Percentiles rank a stretch among this genome's conserved stretches.
Evolutionary conservation across 2,797 vertebrate genomes (phyloP).

Genomic region (Ficedula albicollis): DNA sequence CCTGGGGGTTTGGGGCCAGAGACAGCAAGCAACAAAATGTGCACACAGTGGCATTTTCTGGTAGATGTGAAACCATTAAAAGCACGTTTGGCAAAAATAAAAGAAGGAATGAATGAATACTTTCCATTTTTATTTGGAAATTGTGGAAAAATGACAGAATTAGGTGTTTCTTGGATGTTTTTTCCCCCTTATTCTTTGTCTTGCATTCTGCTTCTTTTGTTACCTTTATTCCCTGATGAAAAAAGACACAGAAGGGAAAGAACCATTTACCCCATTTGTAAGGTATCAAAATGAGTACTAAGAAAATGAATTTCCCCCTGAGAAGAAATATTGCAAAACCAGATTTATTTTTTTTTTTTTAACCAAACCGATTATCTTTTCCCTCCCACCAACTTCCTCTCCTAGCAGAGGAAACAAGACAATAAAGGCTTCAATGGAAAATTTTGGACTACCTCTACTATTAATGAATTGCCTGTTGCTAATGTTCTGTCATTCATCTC

Average conservation of each 20-base stretch:
- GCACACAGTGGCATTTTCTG: background rate
- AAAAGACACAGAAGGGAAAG: background rate
- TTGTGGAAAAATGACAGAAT: background rate
- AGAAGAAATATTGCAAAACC: background rate
- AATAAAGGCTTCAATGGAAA: background rate
- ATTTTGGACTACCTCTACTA: background rate
- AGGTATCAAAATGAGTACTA: background rate
- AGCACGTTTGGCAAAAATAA: background rate
- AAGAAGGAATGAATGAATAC: background rate
- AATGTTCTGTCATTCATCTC: slow-evolving; percentile 15
- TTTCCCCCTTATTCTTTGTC: background rate
- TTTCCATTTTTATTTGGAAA: background rate
- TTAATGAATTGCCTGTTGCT: slow-evolving; percentile 43
- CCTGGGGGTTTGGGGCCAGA: background rate
- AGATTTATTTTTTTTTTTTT: background rate
- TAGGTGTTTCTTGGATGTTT: background rate
- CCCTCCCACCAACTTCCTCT: background rate
- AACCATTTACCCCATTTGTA: background rate
- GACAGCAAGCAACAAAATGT: background rate
- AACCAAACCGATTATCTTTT: background rate
- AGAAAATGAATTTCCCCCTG: background rate
- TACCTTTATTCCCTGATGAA: background rate
- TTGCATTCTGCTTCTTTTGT: background rate
- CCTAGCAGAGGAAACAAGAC: background rate
- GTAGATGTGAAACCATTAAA: background rate